Base-by-base conservation (phyloP, 2,797 vertebrate genomes). In the Ficedula albicollis region DNA sequence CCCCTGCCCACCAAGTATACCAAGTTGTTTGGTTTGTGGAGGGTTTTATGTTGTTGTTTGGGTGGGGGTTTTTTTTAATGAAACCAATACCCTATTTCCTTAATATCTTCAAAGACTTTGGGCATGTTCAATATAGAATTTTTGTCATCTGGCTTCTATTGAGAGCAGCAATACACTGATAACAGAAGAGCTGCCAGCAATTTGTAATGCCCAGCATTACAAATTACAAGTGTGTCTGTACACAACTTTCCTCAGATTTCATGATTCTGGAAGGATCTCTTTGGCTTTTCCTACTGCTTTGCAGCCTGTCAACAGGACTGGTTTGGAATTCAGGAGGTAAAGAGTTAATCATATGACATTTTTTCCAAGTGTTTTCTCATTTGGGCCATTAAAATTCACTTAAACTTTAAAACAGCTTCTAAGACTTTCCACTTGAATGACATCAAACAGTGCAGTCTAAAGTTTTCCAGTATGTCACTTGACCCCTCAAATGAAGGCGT, bases 401-500 rank as follows among this genome's bases (percentile, higher is more conserved):
- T 95, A 76, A 93, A 92, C 32, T 95, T 92, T 89, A 93, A 88
- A 96, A 74, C 25, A 86, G 58, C 27, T 60, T 91, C 82, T 91
- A 95, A 95, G 84, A 93, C 68, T 96, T 97, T 95, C 95, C 95
- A 94, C 56, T 91, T 78, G 78, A 95, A 90, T 87, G 82, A 93
- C 94, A 91, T 92, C 90, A 94, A 96, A 87, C 59, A 82, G 90
- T 7, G 9, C 44, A 90, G 79, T 38, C 89, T 89, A 30, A 95
- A 92, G 73, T 96, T 94, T 96, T 96, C 94, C 94, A 96, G 67
- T 49, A 25, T 51, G 82, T 91, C 79, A 92, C 75, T 67, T 84
- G 90, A 96, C 84, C 83, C 79, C 83, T 92, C 85, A 76, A 92
- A 66, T 15, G 54, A 68, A 55, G 20, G 55, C 9, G 0, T 89